Conservation (phyloP, 2,113 vertebrate species). For the Triplophysa siluroides region DNA sequence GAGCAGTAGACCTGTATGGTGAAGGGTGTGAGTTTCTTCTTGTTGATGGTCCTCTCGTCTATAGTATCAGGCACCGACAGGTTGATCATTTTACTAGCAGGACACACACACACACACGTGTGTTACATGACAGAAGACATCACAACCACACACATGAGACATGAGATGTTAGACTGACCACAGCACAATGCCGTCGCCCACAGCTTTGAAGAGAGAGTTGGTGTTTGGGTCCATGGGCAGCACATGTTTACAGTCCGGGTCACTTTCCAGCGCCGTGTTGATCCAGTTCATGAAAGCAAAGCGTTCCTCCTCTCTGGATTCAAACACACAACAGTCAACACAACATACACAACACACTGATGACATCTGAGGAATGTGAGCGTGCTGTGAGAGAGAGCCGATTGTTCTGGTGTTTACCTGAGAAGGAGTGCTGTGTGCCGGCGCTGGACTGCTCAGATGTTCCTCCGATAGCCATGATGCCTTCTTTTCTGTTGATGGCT, state of each 20-base stretch:
- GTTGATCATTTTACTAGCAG: slow-evolving; percentile 96
- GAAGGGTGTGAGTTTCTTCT: slow-evolving; percentile 93
- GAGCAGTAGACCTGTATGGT: slow-evolving; percentile 83
- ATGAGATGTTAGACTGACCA: slow-evolving; percentile 79
- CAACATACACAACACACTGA: too few species aligned
- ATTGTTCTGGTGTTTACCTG: slow-evolving; percentile 60
- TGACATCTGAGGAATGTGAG: too few species aligned
- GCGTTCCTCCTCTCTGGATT: slow-evolving; percentile 93
- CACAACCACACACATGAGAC: background rate
- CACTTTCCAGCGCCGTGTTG: slow-evolving; percentile 93
- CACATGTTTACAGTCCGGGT: slow-evolving; percentile 87
- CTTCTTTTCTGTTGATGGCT: slow-evolving; percentile 94
- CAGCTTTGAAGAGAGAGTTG: slow-evolving; percentile 86
- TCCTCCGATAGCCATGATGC: slow-evolving; percentile 92
- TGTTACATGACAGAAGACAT: background rate
- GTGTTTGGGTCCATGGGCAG: slow-evolving; percentile 93
- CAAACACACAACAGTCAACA: background rate
- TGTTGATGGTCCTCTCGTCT: slow-evolving; percentile 96
- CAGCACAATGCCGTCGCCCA: slow-evolving; percentile 91
- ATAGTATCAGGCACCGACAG: slow-evolving; percentile 95
- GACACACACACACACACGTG: background rate
- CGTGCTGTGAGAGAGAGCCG: background rate
- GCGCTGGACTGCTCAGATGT: slow-evolving; percentile 91
- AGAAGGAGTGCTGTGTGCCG: slow-evolving; percentile 94
- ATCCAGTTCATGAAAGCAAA: slow-evolving; percentile 98